Evolutionary conservation across 2,888 invertebrate species (phyloP).

Genomic region (Torymus tubicola): DNA sequence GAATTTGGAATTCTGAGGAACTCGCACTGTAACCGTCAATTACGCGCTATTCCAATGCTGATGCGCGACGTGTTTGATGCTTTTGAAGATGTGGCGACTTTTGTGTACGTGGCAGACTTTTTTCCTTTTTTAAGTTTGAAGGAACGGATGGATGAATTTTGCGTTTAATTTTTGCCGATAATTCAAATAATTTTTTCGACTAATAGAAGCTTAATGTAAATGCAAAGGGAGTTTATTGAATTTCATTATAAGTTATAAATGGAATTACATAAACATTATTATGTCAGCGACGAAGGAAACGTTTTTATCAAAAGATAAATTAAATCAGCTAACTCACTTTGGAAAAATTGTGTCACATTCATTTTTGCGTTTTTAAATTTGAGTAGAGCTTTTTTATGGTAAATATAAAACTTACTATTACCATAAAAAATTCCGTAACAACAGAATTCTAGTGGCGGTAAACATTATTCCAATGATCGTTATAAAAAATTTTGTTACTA

Average conservation of each 20-base stretch:
- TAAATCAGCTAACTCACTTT: too few relatives aligned
- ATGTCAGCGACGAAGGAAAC: too few relatives aligned
- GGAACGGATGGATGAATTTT: not conserved
- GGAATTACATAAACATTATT: too few relatives aligned
- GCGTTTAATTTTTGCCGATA: too few relatives aligned
- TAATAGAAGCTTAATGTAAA: too few relatives aligned
- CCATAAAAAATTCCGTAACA: conserved; percentile 12
- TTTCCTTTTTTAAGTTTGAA: not conserved
- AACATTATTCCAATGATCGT: conserved; percentile 18
- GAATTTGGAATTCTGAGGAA: not conserved
- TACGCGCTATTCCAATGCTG: not conserved
- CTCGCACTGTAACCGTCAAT: not conserved
- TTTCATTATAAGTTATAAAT: too few relatives aligned
- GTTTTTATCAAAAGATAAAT: too few relatives aligned
- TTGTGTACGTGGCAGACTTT: not conserved
- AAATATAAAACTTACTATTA: conserved; percentile 12
- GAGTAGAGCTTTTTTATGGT: conserved; percentile 8
- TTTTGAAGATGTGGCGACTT: not conserved
- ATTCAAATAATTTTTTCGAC: too few relatives aligned
- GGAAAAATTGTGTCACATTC: too few relatives aligned
- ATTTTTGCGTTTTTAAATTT: not conserved
- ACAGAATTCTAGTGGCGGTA: not conserved
- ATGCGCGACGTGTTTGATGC: not conserved
- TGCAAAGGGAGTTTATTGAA: too few relatives aligned
- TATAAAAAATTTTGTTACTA: conserved; percentile 2